Percentiles rank a stretch among this genome's conserved stretches.
Conservation (phyloP, 1,140 invertebrate genomes). For the Papilio machaon region DNA sequence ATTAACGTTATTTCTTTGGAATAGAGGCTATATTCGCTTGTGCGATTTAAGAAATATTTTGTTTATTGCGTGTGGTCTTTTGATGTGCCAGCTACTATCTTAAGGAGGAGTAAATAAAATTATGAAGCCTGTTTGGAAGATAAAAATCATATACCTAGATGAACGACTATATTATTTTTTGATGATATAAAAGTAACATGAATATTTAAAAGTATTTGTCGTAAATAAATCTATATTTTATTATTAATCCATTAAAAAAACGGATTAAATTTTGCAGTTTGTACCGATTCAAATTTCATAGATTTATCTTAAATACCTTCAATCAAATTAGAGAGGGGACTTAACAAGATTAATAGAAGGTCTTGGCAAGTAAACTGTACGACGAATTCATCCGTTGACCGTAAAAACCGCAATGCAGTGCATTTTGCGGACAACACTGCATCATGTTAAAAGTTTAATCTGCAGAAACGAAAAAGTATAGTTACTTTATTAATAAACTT, state of each 20-base stretch:
- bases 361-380: constrained; percentile 9
- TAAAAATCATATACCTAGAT: constrained; percentile 1
- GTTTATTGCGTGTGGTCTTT: constrained; percentile 52
- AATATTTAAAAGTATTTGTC: no score
- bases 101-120: constrained; percentile 50
- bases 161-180: neutral
- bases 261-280: no score
- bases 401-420: constrained; percentile 31
- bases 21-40: constrained; percentile 44
- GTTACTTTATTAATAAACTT: neutral
- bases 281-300: no score
- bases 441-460: neutral
- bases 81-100: constrained; percentile 44
- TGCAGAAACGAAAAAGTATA: neutral
- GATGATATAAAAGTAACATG: neutral
- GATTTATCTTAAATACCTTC: constrained; percentile 5
- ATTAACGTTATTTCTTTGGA: constrained; percentile 35
- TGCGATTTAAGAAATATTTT: constrained; percentile 13
- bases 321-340: constrained; percentile 37
- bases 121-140: constrained; percentile 43
- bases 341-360: neutral
- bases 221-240: no score
- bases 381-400: constrained; percentile 14
- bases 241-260: no score
- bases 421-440: constrained; percentile 36